Evolutionary conservation across 2,888 invertebrate genomes (phyloP).

Genomic region (Anodontia alba): DNA sequence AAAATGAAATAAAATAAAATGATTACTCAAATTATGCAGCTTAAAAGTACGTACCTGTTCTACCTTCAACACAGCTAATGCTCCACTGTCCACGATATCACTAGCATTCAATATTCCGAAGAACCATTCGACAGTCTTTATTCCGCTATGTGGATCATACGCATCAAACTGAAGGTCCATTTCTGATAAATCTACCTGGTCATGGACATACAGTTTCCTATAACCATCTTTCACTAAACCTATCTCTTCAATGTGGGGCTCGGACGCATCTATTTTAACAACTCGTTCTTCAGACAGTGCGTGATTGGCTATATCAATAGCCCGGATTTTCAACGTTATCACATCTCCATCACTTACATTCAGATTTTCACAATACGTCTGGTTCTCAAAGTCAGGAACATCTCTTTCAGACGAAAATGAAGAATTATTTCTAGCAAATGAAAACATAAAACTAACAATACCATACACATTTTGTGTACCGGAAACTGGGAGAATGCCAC

Average conservation of each 20-base stretch:
- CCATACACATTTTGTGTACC: slow-evolving; percentile 64
- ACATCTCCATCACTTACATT: slow-evolving; percentile 58
- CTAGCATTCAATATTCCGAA: slow-evolving; percentile 49
- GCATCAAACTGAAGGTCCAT: slow-evolving; percentile 62
- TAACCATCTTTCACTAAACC: slow-evolving; percentile 60
- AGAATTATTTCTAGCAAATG: slow-evolving; percentile 36
- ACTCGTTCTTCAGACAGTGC: slow-evolving; percentile 43
- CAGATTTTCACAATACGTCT: slow-evolving; percentile 43
- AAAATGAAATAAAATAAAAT: too few species aligned
- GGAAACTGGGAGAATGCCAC: slow-evolving; percentile 50
- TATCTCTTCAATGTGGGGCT: slow-evolving; percentile 58
- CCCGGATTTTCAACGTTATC: slow-evolving; percentile 44
- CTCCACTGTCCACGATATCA: neutral
- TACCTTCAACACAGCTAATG: neutral
- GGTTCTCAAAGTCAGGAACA: slow-evolving; percentile 52
- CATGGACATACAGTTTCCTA: slow-evolving; percentile 59
- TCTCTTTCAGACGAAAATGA: neutral
- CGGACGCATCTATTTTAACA: slow-evolving; percentile 59
- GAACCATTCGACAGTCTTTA: slow-evolving; percentile 57
- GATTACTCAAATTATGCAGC: too few species aligned
- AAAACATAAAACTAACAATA: slow-evolving; percentile 44
- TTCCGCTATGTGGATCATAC: slow-evolving; percentile 67
- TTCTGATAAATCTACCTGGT: slow-evolving; percentile 59
- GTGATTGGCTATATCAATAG: slow-evolving; percentile 59
- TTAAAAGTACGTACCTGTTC: too few species aligned